Evolutionary conservation across 2,113 vertebrate species (phyloP).

Genomic region (Emydocephalus ijimae): DNA sequence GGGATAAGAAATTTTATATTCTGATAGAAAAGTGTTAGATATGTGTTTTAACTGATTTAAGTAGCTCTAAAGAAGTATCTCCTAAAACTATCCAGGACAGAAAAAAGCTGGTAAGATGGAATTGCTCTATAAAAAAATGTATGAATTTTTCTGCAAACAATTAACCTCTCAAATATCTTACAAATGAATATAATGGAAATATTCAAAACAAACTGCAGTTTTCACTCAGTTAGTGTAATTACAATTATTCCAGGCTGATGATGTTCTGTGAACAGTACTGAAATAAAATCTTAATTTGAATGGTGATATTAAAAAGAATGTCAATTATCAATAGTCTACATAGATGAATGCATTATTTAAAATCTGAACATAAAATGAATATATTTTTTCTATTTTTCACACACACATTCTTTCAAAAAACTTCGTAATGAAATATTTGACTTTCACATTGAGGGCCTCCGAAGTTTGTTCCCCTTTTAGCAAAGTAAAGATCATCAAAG

Average conservation of each 20-base stretch:
- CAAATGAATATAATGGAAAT: not conserved
- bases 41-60: constrained; percentile 44
- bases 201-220: not conserved
- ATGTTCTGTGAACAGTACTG: not conserved
- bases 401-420: not conserved
- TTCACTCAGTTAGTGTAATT: constrained; percentile 6
- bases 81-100: not conserved
- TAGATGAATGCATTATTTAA: not conserved
- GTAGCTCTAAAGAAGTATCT: not conserved
- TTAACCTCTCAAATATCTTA: not conserved
- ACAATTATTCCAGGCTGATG: not conserved
- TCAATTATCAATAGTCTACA: not conserved
- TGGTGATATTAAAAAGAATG: not conserved
- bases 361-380: not conserved
- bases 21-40: constrained; percentile 1
- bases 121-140: not conserved
- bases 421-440: not conserved
- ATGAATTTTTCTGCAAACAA: not conserved
- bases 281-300: not conserved
- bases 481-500: not conserved
- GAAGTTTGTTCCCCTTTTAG: not conserved
- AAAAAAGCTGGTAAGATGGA: not conserved
- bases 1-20: not conserved
- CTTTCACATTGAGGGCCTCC: not conserved
- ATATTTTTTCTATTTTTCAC: not conserved